Conservation (phyloP, 2,113 vertebrate genomes). For the Egretta garzetta region DNA sequence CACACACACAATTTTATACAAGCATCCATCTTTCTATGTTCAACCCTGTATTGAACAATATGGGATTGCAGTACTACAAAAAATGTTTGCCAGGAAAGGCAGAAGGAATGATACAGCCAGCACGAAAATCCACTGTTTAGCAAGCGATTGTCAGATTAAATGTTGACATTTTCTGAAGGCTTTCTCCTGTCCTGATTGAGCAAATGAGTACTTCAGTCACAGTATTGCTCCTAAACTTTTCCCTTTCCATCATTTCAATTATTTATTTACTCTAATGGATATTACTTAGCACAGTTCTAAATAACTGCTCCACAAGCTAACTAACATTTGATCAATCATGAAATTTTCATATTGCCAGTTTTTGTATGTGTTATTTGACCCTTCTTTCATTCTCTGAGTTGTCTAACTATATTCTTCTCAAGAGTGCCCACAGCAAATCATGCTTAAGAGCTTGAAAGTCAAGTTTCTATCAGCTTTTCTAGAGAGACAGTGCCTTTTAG, state of each 20-base stretch:
- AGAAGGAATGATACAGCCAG: background rate
- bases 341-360: background rate
- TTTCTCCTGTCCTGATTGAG: background rate
- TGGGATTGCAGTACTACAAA: background rate
- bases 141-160: background rate
- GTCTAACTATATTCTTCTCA: background rate
- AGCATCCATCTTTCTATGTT: background rate
- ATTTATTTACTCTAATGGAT: background rate
- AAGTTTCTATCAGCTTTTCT: background rate
- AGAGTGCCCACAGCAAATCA: background rate
- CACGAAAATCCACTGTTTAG: background rate
- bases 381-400: background rate
- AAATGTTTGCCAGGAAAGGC: background rate
- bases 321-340: background rate
- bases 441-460: background rate
- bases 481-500: background rate
- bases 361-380: background rate
- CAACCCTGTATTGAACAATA: background rate
- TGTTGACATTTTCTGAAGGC: background rate
- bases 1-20: background rate
- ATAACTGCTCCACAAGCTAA: background rate
- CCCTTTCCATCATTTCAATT: background rate
- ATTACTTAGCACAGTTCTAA: background rate
- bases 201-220: background rate
- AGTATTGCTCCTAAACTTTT: background rate